A percentile compares a stretch with the other conserved stretches of the same genome.
Evolutionary conservation across 2,888 invertebrate species (phyloP).

Genomic region (Himalopsyche japonica): DNA sequence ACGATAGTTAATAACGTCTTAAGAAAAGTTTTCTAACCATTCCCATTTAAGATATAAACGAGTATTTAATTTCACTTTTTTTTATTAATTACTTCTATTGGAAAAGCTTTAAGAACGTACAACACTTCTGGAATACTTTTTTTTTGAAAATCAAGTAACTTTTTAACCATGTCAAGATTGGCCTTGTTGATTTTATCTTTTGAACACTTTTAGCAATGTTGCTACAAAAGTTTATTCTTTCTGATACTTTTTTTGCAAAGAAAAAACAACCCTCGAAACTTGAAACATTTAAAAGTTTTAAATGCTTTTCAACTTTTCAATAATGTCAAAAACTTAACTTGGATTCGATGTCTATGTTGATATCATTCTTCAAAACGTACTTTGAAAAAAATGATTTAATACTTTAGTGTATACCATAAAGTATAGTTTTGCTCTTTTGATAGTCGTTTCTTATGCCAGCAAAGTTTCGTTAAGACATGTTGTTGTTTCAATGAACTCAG

Average conservation of each 20-base stretch:
- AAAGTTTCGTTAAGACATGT: no score
- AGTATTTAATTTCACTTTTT: no score
- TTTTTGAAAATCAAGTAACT: background rate
- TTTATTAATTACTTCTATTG: no score
- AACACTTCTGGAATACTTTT: no score
- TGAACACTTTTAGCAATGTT: background rate
- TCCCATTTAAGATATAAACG: no score
- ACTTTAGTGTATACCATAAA: background rate
- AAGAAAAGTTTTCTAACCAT: no score
- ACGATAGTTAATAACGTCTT: no score
- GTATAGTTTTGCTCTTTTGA: no score
- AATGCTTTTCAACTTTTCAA: conserved; percentile 2
- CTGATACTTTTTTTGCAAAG: background rate
- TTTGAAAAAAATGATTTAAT: background rate
- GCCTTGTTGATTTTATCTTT: background rate
- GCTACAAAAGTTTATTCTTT: background rate
- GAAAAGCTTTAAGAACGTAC: no score
- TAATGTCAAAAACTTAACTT: background rate
- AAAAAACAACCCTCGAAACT: background rate
- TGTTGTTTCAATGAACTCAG: no score
- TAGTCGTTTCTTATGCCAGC: no score
- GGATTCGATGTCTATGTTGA: conserved; percentile 3
- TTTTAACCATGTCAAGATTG: background rate
- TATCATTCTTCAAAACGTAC: background rate
- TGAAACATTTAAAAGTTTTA: conserved; percentile 4